Conservation (phyloP, 2,888 invertebrate genomes). For the Diadegma fenestrale region DNA sequence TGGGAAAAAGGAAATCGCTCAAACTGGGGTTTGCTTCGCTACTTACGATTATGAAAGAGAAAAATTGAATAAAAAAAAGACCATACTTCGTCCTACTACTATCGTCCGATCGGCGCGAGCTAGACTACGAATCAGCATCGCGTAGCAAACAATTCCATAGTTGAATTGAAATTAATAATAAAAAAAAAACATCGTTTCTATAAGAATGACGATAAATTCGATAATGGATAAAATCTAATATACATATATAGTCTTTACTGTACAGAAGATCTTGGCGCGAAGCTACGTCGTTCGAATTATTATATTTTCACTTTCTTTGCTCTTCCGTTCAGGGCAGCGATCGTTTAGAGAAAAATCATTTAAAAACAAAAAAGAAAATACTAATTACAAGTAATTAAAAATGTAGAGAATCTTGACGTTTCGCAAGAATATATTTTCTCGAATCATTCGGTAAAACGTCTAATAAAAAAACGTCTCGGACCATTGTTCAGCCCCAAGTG, state of each 20-base stretch:
- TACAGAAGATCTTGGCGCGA: conserved; percentile 78
- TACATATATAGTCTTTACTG: conserved; percentile 78
- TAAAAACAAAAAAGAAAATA: conserved; percentile 38
- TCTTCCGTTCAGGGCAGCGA: conserved; percentile 68
- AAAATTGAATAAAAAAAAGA: conserved; percentile 74
- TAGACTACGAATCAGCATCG: conserved; percentile 2
- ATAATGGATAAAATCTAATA: conserved; percentile 73
- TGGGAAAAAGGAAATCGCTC: conserved; percentile 38
- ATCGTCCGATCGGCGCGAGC: background rate
- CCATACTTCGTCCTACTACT: conserved; percentile 78
- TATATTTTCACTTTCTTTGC: conserved; percentile 36
- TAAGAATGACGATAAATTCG: conserved; percentile 60
- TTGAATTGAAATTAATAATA: conserved; percentile 54
- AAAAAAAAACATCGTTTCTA: conserved; percentile 8
- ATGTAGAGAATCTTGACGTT: conserved; percentile 32
- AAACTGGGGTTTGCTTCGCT: conserved; percentile 75
- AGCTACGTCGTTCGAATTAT: conserved; percentile 67
- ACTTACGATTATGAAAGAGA: conserved; percentile 76
- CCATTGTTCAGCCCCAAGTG: conserved; percentile 59
- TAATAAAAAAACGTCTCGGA: conserved; percentile 43
- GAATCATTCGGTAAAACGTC: conserved; percentile 52
- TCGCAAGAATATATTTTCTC: conserved; percentile 9
- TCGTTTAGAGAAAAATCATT: conserved; percentile 31
- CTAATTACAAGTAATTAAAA: conserved; percentile 60
- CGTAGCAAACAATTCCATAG: conserved; percentile 69